Base-by-base conservation (phyloP, 2,797 vertebrate genomes). In the Cyclopterus lumpus region DNA sequence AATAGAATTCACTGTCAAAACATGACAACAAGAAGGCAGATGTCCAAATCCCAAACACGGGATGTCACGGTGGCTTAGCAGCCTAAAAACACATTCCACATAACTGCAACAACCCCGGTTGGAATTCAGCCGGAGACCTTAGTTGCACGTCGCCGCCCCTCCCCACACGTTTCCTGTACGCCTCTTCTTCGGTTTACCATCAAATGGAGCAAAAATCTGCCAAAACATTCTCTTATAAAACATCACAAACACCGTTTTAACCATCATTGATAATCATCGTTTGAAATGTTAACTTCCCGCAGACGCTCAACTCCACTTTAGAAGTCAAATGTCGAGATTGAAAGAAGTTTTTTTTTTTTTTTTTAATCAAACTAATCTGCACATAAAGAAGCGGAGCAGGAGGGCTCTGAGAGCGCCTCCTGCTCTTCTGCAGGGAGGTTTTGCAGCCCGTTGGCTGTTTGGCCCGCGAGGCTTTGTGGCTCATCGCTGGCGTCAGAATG, bases 401-500 rank as follows among this genome's bases (percentile, higher is more conserved):
- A 70, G 58, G 42, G 38, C 77, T 53, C 36, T 58, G 60, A 71
- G 65, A 44, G 65, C 3, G 0, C 40, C 62, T 66, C 48, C 51
- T 62, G 80, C 46, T 81, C 46, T 77, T 73, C 78, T 71, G 24
- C 74, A 79, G 73, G 14, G 72, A 80, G 78, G 77, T 73, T 82
- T 54, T 83, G 83, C 24, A 64, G 84, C 66, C 73, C 73, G 76
- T 81, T 77, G 80, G 84, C 80, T 82, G 81, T 86, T 85, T 76
- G 77, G 76, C n/a, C 78, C 63, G 72, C 71, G 71, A 78, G 86
- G 69, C 79, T 89, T 89, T 90, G 86, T 74, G 89, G 86, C 85
- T 81, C 88, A 81, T 86, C 78, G 63, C 79, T 76, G 83, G 83
- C 72, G 54, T 89, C 88, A 90, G 82, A 90, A 88, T 92, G 91